Conservation (phyloP, 1,140 invertebrate genomes). For the Oppia nitens region DNA sequence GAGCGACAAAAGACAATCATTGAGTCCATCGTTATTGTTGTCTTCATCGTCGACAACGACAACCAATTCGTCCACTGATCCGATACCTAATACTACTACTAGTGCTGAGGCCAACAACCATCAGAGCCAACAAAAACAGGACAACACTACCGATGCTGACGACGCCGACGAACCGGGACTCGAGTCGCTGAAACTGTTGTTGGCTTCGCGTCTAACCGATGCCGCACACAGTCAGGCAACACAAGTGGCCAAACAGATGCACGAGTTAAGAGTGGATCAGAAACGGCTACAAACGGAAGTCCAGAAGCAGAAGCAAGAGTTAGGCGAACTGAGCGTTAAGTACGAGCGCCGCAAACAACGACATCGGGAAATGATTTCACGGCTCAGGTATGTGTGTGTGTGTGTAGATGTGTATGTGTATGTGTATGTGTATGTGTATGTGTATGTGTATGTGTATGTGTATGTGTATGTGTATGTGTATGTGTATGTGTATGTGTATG, state of each 20-base stretch:
- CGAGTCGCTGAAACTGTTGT: background rate
- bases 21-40: no score
- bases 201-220: background rate
- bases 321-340: background rate
- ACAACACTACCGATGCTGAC: background rate
- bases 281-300: background rate
- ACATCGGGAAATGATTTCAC: background rate
- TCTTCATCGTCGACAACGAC: no score
- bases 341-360: background rate
- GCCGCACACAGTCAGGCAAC: background rate
- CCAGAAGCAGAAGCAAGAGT: background rate
- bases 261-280: background rate
- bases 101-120: no score
- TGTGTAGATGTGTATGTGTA: no score
- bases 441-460: no score
- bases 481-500: no score
- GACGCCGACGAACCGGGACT: background rate
- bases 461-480: no score
- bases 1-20: background rate
- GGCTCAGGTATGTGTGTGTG: background rate
- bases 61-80: background rate
- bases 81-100: no score
- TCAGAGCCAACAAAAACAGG: no score
- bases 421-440: no score
- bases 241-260: background rate